Conservation (phyloP, 2,888 invertebrate genomes). For the Carabus problematicus region DNA sequence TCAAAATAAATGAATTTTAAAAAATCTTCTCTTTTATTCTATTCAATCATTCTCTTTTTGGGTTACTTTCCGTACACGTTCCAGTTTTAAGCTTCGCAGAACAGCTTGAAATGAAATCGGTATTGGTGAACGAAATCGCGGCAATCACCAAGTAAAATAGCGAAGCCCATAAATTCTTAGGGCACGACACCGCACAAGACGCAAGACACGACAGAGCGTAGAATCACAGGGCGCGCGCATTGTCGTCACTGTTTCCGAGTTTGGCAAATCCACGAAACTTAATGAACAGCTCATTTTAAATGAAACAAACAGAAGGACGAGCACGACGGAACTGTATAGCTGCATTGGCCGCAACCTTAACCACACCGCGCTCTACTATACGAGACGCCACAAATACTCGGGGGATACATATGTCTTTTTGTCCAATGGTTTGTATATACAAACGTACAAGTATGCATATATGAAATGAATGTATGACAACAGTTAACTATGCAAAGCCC, state of each 20-base stretch:
- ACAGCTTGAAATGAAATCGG: conserved; percentile 52
- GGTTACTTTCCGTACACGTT: conserved; percentile 54
- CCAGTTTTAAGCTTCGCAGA: conserved; percentile 52
- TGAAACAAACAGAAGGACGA: conserved; percentile 1
- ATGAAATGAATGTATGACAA: too few relatives aligned
- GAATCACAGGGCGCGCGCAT: background rate
- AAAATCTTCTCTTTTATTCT: conserved; percentile 54
- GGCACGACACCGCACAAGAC: conserved; percentile 32
- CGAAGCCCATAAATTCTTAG: conserved; percentile 53
- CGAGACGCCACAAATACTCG: too few relatives aligned
- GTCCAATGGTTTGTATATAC: too few relatives aligned
- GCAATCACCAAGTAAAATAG: conserved; percentile 49
- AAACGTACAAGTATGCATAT: too few relatives aligned
- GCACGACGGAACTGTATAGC: background rate
- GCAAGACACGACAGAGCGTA: background rate
- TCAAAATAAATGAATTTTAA: conserved; percentile 60
- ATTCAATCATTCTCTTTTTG: conserved; percentile 49
- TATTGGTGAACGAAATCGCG: conserved; percentile 47
- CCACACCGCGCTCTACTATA: too few relatives aligned
- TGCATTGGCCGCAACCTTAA: too few relatives aligned
- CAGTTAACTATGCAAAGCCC: too few relatives aligned
- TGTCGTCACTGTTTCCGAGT: conserved; percentile 9
- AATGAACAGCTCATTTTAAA: conserved; percentile 40
- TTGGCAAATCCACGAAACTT: conserved; percentile 39
- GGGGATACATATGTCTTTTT: too few relatives aligned